These are phyloP conservation scores for Pseudomyrmex concolor DNA, from an alignment of 1,140 invertebrate genomes.

Conservation along the genomic window DNA sequence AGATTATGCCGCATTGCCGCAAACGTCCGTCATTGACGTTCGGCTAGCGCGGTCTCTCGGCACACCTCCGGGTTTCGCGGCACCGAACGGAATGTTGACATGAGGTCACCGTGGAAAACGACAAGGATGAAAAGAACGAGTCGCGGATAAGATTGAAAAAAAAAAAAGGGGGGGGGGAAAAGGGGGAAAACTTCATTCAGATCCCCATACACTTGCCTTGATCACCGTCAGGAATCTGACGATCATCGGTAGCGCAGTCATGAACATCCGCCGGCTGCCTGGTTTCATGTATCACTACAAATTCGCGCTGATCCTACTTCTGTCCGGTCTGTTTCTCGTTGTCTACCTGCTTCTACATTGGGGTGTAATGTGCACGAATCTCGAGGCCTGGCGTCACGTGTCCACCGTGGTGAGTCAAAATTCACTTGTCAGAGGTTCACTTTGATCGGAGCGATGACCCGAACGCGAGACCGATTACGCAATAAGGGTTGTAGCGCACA, in stretches of 20 bases:
- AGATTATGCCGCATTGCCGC: slow-evolving; percentile 78
- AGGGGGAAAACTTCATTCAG: no score
- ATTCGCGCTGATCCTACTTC: slow-evolving; percentile 68
- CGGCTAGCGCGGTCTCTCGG: slow-evolving; percentile 12
- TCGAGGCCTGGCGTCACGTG: slow-evolving; percentile 85
- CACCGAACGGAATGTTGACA: background rate
- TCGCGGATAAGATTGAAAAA: slow-evolving; percentile 11
- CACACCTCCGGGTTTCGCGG: background rate
- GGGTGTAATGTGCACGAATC: slow-evolving; percentile 86
- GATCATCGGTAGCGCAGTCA: slow-evolving; percentile 44
- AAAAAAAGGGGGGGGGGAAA: background rate
- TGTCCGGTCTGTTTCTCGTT: slow-evolving; percentile 71
- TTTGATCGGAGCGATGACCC: background rate
- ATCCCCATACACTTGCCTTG: slow-evolving; percentile 19
- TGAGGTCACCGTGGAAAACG: slow-evolving; percentile 49
- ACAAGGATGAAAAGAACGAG: background rate
- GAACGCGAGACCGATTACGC: background rate
- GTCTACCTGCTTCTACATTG: slow-evolving; percentile 85
- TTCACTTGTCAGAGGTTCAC: background rate
- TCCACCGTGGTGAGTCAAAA: slow-evolving; percentile 85
- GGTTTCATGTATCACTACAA: slow-evolving; percentile 82
- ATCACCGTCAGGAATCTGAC: slow-evolving; percentile 5
- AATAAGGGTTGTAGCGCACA: background rate
- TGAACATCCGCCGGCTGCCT: slow-evolving; percentile 80
- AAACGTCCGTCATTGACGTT: slow-evolving; percentile 56